phyloP scores from a whole-genome alignment of 2,113 vertebrate genomes.

The Carlito syrichta region DNA sequence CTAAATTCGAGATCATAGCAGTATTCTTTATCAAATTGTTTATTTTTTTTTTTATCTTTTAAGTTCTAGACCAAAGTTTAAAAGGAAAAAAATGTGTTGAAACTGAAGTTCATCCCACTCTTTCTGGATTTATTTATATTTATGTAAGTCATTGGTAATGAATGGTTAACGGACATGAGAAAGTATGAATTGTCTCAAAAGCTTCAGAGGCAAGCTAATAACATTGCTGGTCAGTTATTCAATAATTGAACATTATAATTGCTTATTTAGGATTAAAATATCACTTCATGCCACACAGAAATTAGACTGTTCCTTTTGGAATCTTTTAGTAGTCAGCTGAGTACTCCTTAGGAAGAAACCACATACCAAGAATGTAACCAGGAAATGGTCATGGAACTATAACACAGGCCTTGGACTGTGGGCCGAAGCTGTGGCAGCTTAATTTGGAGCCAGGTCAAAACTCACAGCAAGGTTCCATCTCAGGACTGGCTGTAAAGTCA shows the following conservation, averaged over 20 bases:
- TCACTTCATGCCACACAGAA: background rate
- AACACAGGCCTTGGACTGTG: background rate
- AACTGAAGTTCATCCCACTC: background rate
- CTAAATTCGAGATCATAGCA: background rate
- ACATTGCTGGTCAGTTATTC: background rate
- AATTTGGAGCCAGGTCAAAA: background rate
- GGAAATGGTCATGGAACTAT: background rate
- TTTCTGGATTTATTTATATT: background rate
- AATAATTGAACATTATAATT: background rate
- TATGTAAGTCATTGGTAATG: background rate
- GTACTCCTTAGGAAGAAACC: background rate
- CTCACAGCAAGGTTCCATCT: background rate
- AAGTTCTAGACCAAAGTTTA: background rate
- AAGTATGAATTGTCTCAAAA: background rate
- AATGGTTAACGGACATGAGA: background rate
- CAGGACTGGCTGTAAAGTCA: background rate
- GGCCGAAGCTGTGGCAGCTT: too few relatives aligned
- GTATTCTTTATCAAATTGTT: background rate
- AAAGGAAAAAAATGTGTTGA: background rate
- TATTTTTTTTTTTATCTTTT: background rate
- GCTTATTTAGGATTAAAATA: constrained; percentile 28
- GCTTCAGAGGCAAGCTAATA: background rate
- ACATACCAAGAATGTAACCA: background rate
- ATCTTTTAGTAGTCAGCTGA: background rate
- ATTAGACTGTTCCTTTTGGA: background rate